phyloP scores from a whole-genome alignment of 2,113 vertebrate genomes.

The Onychostoma macrolepis region DNA sequence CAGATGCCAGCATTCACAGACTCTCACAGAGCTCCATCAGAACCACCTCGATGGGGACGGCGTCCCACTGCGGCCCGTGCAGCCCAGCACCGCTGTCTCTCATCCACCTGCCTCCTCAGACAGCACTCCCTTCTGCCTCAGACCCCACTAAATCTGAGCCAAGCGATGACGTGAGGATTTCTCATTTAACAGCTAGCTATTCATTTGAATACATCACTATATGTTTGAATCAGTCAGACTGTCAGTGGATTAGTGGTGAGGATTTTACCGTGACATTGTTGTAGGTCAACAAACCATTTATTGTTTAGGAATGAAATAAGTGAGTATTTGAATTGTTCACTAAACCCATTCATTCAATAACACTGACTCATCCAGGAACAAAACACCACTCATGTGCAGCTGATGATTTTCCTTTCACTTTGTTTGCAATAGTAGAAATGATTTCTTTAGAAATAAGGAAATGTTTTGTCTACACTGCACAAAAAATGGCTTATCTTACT shows the following conservation, averaged over 20 bases:
- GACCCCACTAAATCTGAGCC: conserved; percentile 18
- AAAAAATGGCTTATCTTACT: no score
- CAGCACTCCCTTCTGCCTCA: neutral
- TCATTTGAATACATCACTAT: neutral
- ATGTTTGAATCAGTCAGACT: neutral
- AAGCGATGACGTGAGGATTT: conserved; percentile 39
- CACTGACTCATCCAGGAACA: neutral
- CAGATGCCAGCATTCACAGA: conserved; percentile 25
- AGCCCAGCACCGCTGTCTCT: conserved; percentile 40
- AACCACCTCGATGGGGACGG: neutral
- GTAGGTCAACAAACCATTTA: neutral
- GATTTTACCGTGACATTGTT: neutral
- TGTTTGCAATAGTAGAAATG: neutral
- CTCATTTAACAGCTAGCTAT: neutral
- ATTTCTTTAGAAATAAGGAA: neutral
- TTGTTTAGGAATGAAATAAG: neutral
- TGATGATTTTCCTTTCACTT: neutral
- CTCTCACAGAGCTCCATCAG: conserved; percentile 37
- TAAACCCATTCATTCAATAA: neutral
- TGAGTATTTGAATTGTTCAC: neutral
- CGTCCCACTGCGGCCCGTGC: neutral
- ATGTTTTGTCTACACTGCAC: neutral
- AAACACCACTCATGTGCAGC: neutral
- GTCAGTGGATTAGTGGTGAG: neutral
- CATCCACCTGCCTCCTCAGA: conserved; percentile 1